Percentiles rank a stretch among this genome's conserved stretches.
phyloP scores from a whole-genome alignment of 2,888 invertebrate genomes.

The Eubasilissa splendida region DNA sequence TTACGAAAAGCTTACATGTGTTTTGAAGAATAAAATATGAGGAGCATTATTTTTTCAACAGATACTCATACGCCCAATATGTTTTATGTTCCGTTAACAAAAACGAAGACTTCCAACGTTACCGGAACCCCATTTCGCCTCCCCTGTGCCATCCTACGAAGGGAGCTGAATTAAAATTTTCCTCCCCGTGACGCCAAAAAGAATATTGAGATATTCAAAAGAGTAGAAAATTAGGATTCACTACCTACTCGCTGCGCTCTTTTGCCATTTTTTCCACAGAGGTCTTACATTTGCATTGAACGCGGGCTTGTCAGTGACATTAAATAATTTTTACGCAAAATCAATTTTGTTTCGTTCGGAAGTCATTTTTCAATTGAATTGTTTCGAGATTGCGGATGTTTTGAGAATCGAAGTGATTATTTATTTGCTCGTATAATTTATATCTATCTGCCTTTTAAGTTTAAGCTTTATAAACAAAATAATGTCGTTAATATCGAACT shows the following conservation, averaged over 20 bases:
- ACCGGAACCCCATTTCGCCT: constrained; percentile 28
- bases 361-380: background rate
- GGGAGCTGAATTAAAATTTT: constrained; percentile 57
- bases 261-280: constrained; percentile 46
- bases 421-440: no score
- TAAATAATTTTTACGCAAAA: constrained; percentile 55
- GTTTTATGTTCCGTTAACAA: constrained; percentile 3
- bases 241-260: constrained; percentile 47
- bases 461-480: no score
- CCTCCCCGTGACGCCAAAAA: constrained; percentile 56
- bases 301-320: constrained; percentile 48
- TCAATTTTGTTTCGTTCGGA: constrained; percentile 43
- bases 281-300: constrained; percentile 57
- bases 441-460: no score
- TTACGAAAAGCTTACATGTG: no score
- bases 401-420: background rate
- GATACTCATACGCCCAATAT: background rate
- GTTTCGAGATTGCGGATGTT: background rate
- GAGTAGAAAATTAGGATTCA: constrained; percentile 58
- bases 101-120: constrained; percentile 25
- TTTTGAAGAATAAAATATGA: no score
- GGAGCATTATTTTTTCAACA: background rate
- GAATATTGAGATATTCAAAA: constrained; percentile 59
- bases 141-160: constrained; percentile 29
- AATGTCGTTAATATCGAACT: no score